These are phyloP conservation scores for Zoroaster sp. DNA, from an alignment of 53 echinoderm and acorn worm genomes.

Conservation along the genomic window DNA sequence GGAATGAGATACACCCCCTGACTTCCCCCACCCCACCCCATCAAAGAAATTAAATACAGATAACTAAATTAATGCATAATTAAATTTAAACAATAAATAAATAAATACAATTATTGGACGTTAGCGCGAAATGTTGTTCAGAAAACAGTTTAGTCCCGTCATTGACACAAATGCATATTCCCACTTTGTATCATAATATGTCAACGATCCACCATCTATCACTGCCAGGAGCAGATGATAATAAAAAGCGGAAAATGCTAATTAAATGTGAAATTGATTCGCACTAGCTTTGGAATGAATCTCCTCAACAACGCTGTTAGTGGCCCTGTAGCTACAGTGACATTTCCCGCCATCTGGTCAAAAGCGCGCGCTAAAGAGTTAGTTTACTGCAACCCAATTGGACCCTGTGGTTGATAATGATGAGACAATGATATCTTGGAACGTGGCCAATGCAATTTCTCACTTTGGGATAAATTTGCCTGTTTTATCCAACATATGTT, in stretches of 20 bases:
- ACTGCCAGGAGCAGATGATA: not conserved
- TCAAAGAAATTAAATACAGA: no score
- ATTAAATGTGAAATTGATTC: not conserved
- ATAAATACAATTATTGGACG: no score
- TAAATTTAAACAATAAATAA: no score
- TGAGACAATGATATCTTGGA: not conserved
- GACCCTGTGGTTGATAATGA: not conserved
- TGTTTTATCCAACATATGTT: no score
- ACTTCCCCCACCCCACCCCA: no score
- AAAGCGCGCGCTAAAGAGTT: not conserved
- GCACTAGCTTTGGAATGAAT: not conserved
- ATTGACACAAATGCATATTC: no score
- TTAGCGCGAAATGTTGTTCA: no score
- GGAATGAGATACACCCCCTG: no score
- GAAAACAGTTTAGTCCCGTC: no score
- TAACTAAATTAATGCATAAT: no score
- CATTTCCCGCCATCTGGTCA: conserved; percentile 41
- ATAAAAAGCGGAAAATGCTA: not conserved
- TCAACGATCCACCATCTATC: not conserved
- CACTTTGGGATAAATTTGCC: no score
- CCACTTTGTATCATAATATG: no score
- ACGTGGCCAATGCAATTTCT: not conserved
- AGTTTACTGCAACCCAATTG: not conserved
- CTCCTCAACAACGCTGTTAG: not conserved
- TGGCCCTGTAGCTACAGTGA: not conserved